Evolutionary conservation across 2,888 invertebrate genomes (phyloP), one percentile per base, ranked within the genome.

Genomic region (Brassicogethes aeneus): DNA sequence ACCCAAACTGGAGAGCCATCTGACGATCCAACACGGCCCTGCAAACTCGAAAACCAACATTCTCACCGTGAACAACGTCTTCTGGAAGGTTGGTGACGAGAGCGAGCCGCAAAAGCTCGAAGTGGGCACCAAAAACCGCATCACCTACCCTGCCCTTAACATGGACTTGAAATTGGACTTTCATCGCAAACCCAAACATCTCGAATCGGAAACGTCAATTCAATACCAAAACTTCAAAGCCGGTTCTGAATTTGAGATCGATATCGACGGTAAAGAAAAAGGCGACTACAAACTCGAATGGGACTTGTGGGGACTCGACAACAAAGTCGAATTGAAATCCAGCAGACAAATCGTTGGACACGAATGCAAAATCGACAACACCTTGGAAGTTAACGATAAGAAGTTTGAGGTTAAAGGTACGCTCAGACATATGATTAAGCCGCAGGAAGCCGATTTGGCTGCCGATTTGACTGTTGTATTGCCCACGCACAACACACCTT

Each of bases 371-470:
- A 71, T 79, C 32, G 71, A 73, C 32, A 77, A 80, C 53, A 72
- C 71, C 29, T 44, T 85, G 5, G 70, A 72, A 2, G 51, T 83
- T 12, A 76, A 76, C 34, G 72, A 78, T 8, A 77, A 77, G 37
- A 81, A 75, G 56, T 75, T 80, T 54, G 76, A 79, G 53, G 62
- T 80, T 0, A 75, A 75, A 16, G 78, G 80, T 36, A 71, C 73
- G 0, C 65, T 81, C 0, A 64, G 69, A 1, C 77, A 81, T 55
- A 73, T 70, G 38, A 61, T 70, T 2, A 71, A 72, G 51, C 68
- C 72, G 1, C 73, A 76, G 39, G 76, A 79, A 46, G 52, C 75
- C 12, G 70, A 79, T 36, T 55, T 77, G 43, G 77, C 76, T 2
- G 73, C 76, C 13, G 66, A 74, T 43, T 70, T 79, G 36, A 70